phyloP scores from a whole-genome alignment of 1,140 invertebrate species.

The Teleopsis dalmanni region DNA sequence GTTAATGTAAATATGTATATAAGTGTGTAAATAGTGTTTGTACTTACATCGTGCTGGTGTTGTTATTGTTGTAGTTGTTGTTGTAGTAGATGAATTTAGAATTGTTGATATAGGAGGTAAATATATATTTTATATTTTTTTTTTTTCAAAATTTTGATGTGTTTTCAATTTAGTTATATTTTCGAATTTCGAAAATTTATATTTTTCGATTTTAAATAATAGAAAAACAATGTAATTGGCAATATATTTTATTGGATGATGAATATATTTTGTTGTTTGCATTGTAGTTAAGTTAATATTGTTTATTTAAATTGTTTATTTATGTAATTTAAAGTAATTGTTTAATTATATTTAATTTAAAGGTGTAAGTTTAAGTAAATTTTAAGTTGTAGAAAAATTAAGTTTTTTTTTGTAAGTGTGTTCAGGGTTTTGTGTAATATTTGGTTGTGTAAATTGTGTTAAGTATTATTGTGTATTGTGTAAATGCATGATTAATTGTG shows the following conservation, averaged over 20 bases:
- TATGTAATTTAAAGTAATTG: no score
- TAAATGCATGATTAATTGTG: no score
- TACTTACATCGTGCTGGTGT: constrained; percentile 45
- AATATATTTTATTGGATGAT: constrained; percentile 1
- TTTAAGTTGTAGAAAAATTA: constrained; percentile 13
- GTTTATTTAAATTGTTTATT: neutral
- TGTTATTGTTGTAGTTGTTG: constrained; percentile 13
- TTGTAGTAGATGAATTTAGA: constrained; percentile 8
- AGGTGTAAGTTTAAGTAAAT: neutral
- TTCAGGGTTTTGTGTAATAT: constrained; percentile 22
- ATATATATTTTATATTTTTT: constrained; percentile 2
- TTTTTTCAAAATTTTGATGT: constrained; percentile 4
- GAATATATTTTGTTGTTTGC: neutral
- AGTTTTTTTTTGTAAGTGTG: constrained; percentile 23
- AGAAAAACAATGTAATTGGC: neutral
- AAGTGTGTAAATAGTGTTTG: constrained; percentile 20
- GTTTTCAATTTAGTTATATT: constrained; percentile 10
- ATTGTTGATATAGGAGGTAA: neutral
- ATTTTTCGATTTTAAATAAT: constrained; percentile 6
- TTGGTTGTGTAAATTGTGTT: constrained; percentile 17
- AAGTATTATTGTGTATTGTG: constrained; percentile 18
- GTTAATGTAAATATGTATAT: constrained; percentile 8
- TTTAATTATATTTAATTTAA: no score
- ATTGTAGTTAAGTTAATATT: neutral
- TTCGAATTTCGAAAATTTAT: constrained; percentile 8